Evolutionary conservation across 2,888 invertebrate genomes (phyloP), one percentile per base, ranked within the genome.

Genomic region (Sinopyrophorus schimmeli): DNA sequence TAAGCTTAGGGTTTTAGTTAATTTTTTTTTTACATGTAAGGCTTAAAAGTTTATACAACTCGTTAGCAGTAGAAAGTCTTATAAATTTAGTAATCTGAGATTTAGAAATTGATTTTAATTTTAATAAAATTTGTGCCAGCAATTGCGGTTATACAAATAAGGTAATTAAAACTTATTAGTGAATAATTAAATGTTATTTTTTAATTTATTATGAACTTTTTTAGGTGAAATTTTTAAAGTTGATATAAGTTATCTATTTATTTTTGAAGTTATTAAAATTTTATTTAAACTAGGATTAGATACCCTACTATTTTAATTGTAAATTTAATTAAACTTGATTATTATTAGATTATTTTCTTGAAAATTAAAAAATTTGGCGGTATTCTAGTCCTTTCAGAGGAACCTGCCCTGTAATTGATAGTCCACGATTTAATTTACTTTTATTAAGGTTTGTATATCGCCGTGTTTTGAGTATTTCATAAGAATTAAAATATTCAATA

Each of bases 331-430:
- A 48, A 69, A 69, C 70, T 77, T 71, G 77, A 78, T 77, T 78
- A 81, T 75, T 81, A 81, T 52, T 71, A 75, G 73, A 11, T 67
- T 73, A 79, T 76, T 74, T 71, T 78, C 78, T 79, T 78, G 71
- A 82, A 83, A 83, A 76, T 81, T 80, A 81, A 82, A 80, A 76
- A 79, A 78, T 77, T 80, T 82, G 81, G 80, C 82, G 79, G 80
- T 81, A 80, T 80, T 80, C 81, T 80, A 81, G 76, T 80, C 80
- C 76, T 75, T 79, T 80, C 77, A 82, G 80, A 81, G 82, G 81
- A 83, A 82, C 76, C 77, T 82, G 81, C 80, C 75, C 75, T 77
- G 58, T 82, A 80, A 83, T 80, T 77, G 82, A 82, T 82, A 80
- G 59, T 80, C 80, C 82, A 79, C 80, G 76, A 76, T 73, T 76